phyloP scores from a whole-genome alignment of 2,888 invertebrate genomes.

The Lithophane semibrunnea region DNA sequence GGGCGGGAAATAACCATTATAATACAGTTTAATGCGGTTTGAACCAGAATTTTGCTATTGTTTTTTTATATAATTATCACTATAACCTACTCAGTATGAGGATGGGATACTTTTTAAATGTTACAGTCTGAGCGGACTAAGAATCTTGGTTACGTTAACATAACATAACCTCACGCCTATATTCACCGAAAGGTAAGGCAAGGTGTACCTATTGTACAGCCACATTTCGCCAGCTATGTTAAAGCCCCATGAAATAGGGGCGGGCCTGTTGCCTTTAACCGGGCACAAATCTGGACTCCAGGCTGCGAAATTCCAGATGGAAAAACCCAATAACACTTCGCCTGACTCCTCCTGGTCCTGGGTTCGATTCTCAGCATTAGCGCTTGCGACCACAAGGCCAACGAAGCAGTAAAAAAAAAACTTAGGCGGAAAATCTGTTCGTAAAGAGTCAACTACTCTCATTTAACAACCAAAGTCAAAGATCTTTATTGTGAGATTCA shows the following conservation, averaged over 20 bases:
- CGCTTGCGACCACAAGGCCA: neutral
- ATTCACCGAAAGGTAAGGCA: neutral
- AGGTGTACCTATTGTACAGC: neutral
- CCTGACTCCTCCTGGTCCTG: neutral
- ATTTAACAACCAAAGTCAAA: neutral
- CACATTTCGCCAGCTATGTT: neutral
- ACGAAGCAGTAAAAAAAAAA: neutral
- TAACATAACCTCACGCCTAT: neutral
- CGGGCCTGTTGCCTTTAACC: too few species aligned
- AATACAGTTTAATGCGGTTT: conserved; percentile 45
- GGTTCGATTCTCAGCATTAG: neutral
- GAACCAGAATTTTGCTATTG: conserved; percentile 57
- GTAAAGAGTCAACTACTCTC: neutral
- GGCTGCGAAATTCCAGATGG: neutral
- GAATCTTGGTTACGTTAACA: neutral
- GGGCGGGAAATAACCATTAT: conserved; percentile 65
- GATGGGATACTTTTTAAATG: conserved; percentile 3
- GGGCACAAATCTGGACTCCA: too few species aligned
- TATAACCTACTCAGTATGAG: conserved; percentile 22
- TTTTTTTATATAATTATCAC: conserved; percentile 43
- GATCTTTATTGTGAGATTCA: neutral
- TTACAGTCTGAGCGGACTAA: neutral
- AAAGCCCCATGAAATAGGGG: too few species aligned
- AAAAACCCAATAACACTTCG: neutral
- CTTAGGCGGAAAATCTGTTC: neutral